These are phyloP conservation scores for Lutraria lutraria DNA, from an alignment of 2,888 invertebrate genomes.

Conservation along the genomic window DNA sequence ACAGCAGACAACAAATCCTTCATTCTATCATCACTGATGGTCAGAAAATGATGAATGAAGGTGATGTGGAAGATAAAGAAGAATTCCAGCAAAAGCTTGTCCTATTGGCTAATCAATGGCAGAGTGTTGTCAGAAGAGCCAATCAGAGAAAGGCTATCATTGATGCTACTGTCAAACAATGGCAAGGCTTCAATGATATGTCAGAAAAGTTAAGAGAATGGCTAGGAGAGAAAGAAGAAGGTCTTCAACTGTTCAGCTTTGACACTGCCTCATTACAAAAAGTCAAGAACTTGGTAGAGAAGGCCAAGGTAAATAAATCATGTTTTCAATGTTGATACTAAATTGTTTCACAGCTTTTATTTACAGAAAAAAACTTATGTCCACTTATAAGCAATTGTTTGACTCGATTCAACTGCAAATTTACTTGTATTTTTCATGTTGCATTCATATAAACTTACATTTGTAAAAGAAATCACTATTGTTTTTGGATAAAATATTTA, in stretches of 20 bases:
- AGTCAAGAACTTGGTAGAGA: constrained; percentile 79
- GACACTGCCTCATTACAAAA: constrained; percentile 80
- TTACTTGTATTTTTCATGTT: no score
- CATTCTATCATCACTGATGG: constrained; percentile 85
- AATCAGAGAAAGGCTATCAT: constrained; percentile 84
- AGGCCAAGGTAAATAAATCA: constrained; percentile 74
- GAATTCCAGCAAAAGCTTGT: constrained; percentile 84
- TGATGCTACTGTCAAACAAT: constrained; percentile 80
- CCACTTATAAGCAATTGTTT: background rate
- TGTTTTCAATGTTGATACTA: background rate
- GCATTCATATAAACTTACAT: no score
- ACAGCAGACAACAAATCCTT: constrained; percentile 84
- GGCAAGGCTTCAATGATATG: constrained; percentile 82
- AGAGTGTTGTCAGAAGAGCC: constrained; percentile 82
- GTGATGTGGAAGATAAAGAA: constrained; percentile 80
- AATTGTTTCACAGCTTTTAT: no score
- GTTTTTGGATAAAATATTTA: no score
- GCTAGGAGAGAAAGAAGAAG: constrained; percentile 80
- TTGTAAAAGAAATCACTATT: no score
- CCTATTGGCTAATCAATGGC: constrained; percentile 85
- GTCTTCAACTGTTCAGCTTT: constrained; percentile 78
- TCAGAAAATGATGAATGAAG: constrained; percentile 81
- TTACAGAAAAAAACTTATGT: no score
- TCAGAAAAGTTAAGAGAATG: constrained; percentile 79
- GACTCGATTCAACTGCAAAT: background rate